phyloP scores from a whole-genome alignment of 2,113 vertebrate genomes.

The Toxotes jaculatrix region DNA sequence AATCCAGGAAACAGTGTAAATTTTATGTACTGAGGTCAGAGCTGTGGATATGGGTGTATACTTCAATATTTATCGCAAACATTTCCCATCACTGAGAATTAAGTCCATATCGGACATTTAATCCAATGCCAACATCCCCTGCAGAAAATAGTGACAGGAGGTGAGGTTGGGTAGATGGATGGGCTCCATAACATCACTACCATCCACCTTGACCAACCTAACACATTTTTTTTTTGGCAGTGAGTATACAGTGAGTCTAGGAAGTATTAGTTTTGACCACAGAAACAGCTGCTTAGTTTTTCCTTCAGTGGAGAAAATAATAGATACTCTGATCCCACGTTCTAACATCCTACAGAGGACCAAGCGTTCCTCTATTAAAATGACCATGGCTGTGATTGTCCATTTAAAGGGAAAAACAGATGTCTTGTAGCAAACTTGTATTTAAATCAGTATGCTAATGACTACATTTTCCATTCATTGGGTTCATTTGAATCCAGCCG shows the following conservation, averaged over 20 bases:
- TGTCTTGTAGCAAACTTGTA: constrained; percentile 66
- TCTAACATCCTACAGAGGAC: not conserved
- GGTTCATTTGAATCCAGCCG: constrained; percentile 70
- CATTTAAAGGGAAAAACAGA: constrained; percentile 56
- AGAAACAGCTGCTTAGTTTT: not conserved
- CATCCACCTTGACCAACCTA: not conserved
- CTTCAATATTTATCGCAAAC: no score
- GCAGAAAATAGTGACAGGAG: no score
- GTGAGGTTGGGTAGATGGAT: no score
- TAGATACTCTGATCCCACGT: not conserved
- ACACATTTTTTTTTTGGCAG: not conserved
- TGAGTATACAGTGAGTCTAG: not conserved
- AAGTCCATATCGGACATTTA: no score
- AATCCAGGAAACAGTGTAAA: not conserved
- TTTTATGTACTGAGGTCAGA: not conserved
- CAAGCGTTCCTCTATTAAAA: constrained; percentile 37
- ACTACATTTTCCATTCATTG: constrained; percentile 77
- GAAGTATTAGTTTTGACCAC: not conserved
- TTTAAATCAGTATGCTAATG: constrained; percentile 86
- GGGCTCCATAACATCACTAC: not conserved
- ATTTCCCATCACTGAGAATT: no score
- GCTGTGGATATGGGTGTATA: not conserved
- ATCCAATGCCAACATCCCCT: no score
- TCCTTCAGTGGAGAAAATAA: constrained; percentile 1
- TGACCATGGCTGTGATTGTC: constrained; percentile 68